These are phyloP conservation scores for Leptinotarsa peninsularis DNA, from an alignment of 2,888 invertebrate genomes.

Conservation along the genomic window DNA sequence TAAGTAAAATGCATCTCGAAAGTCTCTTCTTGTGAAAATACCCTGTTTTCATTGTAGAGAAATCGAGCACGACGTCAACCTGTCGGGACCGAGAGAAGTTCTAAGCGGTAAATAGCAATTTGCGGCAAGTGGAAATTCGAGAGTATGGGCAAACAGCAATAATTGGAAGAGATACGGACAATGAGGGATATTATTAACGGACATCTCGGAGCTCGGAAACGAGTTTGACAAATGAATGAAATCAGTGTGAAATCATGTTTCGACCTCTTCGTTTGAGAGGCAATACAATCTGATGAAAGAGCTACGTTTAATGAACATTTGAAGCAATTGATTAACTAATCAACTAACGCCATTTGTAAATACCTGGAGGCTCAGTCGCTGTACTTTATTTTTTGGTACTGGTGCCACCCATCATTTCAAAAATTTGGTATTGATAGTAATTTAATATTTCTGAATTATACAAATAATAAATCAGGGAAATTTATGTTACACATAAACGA, in stretches of 20 bases:
- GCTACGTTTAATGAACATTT: no score
- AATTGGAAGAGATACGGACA: conserved; percentile 41
- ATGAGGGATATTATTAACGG: conserved; percentile 32
- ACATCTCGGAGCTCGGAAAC: conserved; percentile 23
- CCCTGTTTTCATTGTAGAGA: not conserved
- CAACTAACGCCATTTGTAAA: no score
- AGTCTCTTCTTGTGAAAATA: not conserved
- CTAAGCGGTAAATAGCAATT: conserved; percentile 36
- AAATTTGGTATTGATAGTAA: no score
- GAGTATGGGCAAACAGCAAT: conserved; percentile 39
- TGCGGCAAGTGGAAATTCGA: conserved; percentile 33
- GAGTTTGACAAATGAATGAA: conserved; percentile 39
- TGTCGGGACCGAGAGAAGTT: conserved; percentile 23
- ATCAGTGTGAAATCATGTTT: conserved; percentile 31
- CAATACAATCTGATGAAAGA: not conserved
- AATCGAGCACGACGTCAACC: conserved; percentile 8
- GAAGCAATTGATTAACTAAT: no score
- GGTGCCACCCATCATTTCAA: no score
- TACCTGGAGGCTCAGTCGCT: no score
- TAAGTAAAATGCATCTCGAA: no score
- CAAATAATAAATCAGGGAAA: no score
- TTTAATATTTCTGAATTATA: no score
- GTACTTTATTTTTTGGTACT: no score
- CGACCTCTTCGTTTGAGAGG: conserved; percentile 10
- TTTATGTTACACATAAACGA: no score